A percentile compares a stretch with the other conserved stretches of the same genome.
Evolutionary conservation across 2,888 invertebrate genomes (phyloP).

Genomic region (Apodemia duryi): DNA sequence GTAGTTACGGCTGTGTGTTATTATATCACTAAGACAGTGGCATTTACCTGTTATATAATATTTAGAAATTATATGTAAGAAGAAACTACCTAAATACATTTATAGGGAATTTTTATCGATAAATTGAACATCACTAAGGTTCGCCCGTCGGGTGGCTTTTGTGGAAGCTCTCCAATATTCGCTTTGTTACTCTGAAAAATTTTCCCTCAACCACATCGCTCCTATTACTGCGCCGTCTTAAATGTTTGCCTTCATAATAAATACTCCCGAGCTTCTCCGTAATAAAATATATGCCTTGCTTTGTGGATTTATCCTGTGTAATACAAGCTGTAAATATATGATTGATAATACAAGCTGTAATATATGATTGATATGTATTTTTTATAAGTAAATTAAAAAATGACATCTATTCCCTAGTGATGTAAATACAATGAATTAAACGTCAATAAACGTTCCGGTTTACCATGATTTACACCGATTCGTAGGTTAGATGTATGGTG

Average conservation of each 20-base stretch:
- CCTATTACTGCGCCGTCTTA: constrained; percentile 47
- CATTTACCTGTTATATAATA: too few species aligned
- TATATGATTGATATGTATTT: not conserved
- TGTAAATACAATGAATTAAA: too few species aligned
- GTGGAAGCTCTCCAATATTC: constrained; percentile 76
- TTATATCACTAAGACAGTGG: too few species aligned
- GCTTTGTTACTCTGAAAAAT: constrained; percentile 75
- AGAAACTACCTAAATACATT: not conserved
- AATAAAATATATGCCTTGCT: constrained; percentile 13
- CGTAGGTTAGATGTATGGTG: too few species aligned
- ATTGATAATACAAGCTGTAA: constrained; percentile 8
- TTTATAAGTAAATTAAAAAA: too few species aligned
- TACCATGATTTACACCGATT: too few species aligned
- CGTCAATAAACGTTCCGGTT: too few species aligned
- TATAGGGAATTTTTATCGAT: constrained; percentile 28
- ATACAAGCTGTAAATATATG: constrained; percentile 3
- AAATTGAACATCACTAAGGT: constrained; percentile 35
- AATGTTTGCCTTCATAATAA: constrained; percentile 63
- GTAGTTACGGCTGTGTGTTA: too few species aligned
- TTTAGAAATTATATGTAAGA: too few species aligned
- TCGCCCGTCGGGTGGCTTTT: constrained; percentile 61
- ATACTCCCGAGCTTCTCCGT: constrained; percentile 40
- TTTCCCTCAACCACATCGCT: constrained; percentile 49
- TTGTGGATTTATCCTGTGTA: not conserved
- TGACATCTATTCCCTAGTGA: too few species aligned